A percentile compares a stretch with the other conserved stretches of the same genome.
phyloP scores from a whole-genome alignment of 2,797 vertebrate species.

The Rhynchotus rufescens region DNA sequence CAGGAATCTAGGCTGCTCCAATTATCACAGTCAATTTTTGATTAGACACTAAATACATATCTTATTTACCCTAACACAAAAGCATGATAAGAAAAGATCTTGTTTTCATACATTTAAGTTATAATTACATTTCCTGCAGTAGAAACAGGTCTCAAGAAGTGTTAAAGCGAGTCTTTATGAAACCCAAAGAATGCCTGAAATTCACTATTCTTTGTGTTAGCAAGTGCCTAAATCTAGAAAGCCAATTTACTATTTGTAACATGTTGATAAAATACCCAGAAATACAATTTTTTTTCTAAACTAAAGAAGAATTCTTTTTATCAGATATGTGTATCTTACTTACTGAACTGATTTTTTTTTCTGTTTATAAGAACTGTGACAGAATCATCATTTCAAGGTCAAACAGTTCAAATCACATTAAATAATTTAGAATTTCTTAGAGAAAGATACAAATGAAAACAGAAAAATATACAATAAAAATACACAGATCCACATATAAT shows the following conservation, averaged over 20 bases:
- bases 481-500: not conserved
- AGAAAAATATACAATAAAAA: not conserved
- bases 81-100: not conserved
- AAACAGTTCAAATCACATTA: not conserved
- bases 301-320: not conserved
- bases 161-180: constrained; percentile 21
- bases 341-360: not conserved
- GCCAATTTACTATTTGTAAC: not conserved
- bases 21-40: not conserved
- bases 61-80: not conserved
- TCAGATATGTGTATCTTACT: not conserved
- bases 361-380: not conserved
- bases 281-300: not conserved
- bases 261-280: not conserved
- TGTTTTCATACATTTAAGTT: not conserved
- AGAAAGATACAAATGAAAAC: not conserved
- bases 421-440: not conserved
- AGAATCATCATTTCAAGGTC: not conserved
- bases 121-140: not conserved
- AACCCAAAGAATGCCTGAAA: constrained; percentile 24
- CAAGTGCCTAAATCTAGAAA: constrained; percentile 20
- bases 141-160: constrained; percentile 21
- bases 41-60: not conserved
- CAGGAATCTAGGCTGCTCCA: not conserved
- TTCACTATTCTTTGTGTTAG: constrained; percentile 9